Percentiles rank a stretch among this genome's conserved stretches.
These are phyloP conservation scores for Quadroppia sp. DNA, from an alignment of 2,888 invertebrate species.

Conservation along the genomic window DNA sequence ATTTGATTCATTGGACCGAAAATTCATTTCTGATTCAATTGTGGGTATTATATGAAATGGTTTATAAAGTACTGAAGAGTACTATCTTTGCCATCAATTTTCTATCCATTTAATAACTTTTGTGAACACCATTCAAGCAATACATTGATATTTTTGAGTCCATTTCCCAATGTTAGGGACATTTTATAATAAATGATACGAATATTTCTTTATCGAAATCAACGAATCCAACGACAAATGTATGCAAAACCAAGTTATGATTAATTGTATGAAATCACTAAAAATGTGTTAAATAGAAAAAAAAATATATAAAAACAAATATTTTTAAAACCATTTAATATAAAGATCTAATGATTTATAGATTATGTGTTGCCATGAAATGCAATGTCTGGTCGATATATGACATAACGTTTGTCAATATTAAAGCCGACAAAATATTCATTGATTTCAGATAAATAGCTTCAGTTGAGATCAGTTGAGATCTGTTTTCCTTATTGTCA, in stretches of 20 bases:
- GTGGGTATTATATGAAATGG: not conserved
- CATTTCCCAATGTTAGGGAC: not conserved
- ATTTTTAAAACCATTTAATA: not conserved
- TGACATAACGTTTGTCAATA: slow-evolving; percentile 20
- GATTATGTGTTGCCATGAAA: not conserved
- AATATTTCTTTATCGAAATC: not conserved
- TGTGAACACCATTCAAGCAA: not conserved
- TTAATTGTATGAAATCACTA: too few relatives aligned
- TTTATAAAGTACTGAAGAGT: not conserved
- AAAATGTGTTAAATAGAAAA: not conserved
- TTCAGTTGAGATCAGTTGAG: not conserved
- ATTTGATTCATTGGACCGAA: not conserved
- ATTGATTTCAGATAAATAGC: slow-evolving; percentile 21
- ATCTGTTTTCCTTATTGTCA: slow-evolving; percentile 7
- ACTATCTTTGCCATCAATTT: not conserved
- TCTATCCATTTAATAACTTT: not conserved
- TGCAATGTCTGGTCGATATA: not conserved
- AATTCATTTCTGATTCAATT: not conserved
- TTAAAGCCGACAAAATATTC: not conserved
- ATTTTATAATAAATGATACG: not conserved
- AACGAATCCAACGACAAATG: not conserved
- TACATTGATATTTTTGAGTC: not conserved
- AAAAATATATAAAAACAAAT: not conserved
- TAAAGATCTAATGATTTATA: not conserved
- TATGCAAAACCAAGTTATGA: too few relatives aligned